A percentile compares a stretch with the other conserved stretches of the same genome.
Evolutionary conservation across 2,888 invertebrate genomes (phyloP).

Genomic region (Drosophila quasianomalipes): DNA sequence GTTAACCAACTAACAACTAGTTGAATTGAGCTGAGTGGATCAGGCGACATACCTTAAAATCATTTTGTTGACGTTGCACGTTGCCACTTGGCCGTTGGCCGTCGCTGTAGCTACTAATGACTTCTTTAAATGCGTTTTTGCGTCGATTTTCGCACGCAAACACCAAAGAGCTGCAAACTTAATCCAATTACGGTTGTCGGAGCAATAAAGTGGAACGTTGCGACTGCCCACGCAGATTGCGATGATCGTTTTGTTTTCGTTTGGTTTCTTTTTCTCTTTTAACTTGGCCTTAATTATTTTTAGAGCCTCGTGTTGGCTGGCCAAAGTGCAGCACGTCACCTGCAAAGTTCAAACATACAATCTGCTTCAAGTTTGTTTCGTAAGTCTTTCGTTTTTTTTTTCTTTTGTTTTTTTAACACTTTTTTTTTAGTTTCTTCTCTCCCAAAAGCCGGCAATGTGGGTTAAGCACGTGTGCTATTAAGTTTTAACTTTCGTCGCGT

Average conservation of each 20-base stretch:
- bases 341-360: slow-evolving; percentile 26
- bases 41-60: slow-evolving; percentile 80
- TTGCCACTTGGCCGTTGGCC: slow-evolving; percentile 60
- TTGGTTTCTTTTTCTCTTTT: slow-evolving; percentile 11
- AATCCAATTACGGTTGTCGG: slow-evolving; percentile 68
- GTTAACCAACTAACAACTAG: slow-evolving; percentile 16
- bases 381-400: slow-evolving; percentile 66
- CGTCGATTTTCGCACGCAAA: slow-evolving; percentile 50
- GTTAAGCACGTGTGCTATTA: slow-evolving; percentile 20
- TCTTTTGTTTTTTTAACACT: slow-evolving; percentile 17
- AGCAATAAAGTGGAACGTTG: slow-evolving; percentile 42
- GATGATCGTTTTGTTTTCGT: slow-evolving; percentile 19
- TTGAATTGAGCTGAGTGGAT: not conserved
- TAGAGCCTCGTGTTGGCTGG: slow-evolving; percentile 24
- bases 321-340: slow-evolving; percentile 36
- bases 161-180: slow-evolving; percentile 45
- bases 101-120: slow-evolving; percentile 64
- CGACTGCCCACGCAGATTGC: slow-evolving; percentile 53
- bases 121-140: slow-evolving; percentile 69
- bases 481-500: slow-evolving; percentile 44
- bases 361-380: slow-evolving; percentile 55
- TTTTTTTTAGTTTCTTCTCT: slow-evolving; percentile 19
- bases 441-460: slow-evolving; percentile 1
- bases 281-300: slow-evolving; percentile 64
- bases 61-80: slow-evolving; percentile 79